Evolutionary conservation across 1,140 invertebrate genomes (phyloP).

Genomic region (Heliothis virescens): DNA sequence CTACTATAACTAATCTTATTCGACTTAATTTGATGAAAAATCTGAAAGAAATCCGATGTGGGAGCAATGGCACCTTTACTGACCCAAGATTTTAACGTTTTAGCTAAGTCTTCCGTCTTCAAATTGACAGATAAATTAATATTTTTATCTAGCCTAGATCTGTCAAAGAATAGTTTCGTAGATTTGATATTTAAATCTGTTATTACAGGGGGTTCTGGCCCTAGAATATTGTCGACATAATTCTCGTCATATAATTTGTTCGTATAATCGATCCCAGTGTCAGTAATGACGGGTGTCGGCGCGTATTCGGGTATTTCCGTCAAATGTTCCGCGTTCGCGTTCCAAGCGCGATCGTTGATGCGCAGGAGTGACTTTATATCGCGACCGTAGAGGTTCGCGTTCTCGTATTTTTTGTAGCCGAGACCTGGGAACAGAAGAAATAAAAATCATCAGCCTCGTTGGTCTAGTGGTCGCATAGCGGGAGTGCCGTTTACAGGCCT

Average conservation of each 20-base stretch:
- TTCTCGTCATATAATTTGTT: slow-evolving; percentile 63
- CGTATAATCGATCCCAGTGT: slow-evolving; percentile 71
- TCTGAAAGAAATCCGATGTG: slow-evolving; percentile 67
- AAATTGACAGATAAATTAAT: slow-evolving; percentile 65
- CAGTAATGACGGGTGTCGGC: slow-evolving; percentile 60
- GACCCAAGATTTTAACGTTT: slow-evolving; percentile 65
- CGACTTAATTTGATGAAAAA: slow-evolving; percentile 69
- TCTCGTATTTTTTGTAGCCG: slow-evolving; percentile 67
- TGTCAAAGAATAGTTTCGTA: slow-evolving; percentile 63
- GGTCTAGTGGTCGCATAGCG: too few species aligned
- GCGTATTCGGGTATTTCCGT: slow-evolving; percentile 63
- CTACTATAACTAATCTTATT: slow-evolving; percentile 65
- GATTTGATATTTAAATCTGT: slow-evolving; percentile 63
- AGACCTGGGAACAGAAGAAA: slow-evolving; percentile 60
- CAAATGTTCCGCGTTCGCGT: slow-evolving; percentile 57
- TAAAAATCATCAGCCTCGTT: too few species aligned
- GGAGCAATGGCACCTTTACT: slow-evolving; percentile 63
- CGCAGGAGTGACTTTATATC: slow-evolving; percentile 69
- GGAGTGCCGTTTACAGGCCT: too few species aligned
- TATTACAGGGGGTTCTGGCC: slow-evolving; percentile 69
- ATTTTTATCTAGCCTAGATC: slow-evolving; percentile 62
- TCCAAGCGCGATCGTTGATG: slow-evolving; percentile 59
- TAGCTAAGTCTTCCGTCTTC: slow-evolving; percentile 67
- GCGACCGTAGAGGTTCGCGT: slow-evolving; percentile 64
- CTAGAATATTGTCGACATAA: slow-evolving; percentile 65